phyloP scores from a whole-genome alignment of 2,113 vertebrate genomes.

The Gymnarchus niloticus region DNA sequence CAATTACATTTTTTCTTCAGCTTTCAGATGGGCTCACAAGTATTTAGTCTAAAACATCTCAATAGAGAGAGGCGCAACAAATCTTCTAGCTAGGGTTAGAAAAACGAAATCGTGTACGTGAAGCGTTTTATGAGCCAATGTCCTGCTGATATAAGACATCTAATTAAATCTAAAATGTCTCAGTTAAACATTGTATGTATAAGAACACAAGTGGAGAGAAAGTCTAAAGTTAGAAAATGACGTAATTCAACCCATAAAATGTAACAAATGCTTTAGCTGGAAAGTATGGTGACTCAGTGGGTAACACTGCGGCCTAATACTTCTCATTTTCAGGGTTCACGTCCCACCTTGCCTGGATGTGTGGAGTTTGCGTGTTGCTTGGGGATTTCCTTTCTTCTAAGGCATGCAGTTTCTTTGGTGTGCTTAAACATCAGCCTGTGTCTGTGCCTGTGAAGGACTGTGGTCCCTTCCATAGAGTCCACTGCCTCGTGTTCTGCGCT shows the following conservation, averaged over 20 bases:
- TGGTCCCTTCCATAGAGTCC: background rate
- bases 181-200: background rate
- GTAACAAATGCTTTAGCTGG: no score
- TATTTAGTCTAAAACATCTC: background rate
- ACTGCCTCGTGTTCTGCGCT: no score
- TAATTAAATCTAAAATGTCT: background rate
- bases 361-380: background rate
- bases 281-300: background rate
- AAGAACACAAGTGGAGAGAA: no score
- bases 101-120: background rate
- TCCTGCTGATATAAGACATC: background rate
- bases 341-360: background rate
- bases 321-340: background rate
- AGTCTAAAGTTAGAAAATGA: no score
- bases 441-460: background rate
- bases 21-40: no score
- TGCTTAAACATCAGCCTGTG: background rate
- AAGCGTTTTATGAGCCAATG: background rate
- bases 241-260: no score
- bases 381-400: background rate
- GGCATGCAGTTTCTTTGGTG: background rate
- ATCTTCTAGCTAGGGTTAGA: background rate
- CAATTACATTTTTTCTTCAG: no score
- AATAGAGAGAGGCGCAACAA: background rate
- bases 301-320: background rate